Conservation (phyloP, 2,113 vertebrate species). For the Cricetomys ansorgei region DNA sequence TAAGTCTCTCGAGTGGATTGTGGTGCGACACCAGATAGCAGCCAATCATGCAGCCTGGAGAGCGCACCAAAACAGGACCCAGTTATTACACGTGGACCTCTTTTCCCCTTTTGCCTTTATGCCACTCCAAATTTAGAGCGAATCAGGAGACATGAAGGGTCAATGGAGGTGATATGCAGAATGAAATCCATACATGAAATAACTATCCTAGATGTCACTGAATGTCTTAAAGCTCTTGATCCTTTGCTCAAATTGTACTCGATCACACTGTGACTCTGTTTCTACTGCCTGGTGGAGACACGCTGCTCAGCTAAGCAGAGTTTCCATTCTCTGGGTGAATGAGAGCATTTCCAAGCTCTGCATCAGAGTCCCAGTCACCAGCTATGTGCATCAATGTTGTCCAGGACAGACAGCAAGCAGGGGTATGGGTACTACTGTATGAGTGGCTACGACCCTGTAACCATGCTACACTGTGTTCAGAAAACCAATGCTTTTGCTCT, state of each 20-base stretch:
- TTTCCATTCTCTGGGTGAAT: accelerated
- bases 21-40: conserved; percentile 45
- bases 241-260: not conserved
- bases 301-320: not conserved
- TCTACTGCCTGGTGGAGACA: not conserved
- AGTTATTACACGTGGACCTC: not conserved
- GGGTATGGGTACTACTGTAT: not conserved
- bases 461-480: not conserved
- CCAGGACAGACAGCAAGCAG: accelerated
- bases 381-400: not conserved
- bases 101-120: conserved; percentile 57
- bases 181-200: not conserved
- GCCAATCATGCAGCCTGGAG: conserved; percentile 23
- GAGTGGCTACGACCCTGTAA: not conserved
- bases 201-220: not conserved
- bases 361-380: not conserved
- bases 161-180: not conserved
- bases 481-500: not conserved
- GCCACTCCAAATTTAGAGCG: conserved; percentile 58
- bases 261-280: no score
- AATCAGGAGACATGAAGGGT: not conserved
- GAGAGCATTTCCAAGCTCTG: not conserved
- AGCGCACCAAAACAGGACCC: conserved; percentile 55
- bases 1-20: not conserved
- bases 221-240: not conserved